These are phyloP conservation scores for Amphilophus citrinellus DNA, from an alignment of 2,113 vertebrate species.

Conservation along the genomic window DNA sequence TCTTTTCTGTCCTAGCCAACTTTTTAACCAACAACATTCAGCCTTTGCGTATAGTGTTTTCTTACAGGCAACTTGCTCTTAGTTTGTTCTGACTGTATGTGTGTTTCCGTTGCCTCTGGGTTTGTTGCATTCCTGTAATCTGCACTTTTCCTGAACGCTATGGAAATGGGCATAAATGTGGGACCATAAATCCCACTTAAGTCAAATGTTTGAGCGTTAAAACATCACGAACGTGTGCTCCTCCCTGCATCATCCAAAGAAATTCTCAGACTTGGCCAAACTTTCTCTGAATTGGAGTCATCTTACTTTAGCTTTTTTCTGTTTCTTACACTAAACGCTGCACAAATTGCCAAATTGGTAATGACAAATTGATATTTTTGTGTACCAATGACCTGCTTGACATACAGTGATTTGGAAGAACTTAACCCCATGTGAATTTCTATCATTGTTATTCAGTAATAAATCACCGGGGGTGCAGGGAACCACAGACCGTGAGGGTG, in stretches of 20 bases:
- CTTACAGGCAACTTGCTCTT: background rate
- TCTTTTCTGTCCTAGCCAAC: background rate
- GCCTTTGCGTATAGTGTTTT: background rate
- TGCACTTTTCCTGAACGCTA: background rate
- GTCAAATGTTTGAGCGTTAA: background rate
- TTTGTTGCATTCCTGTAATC: slow-evolving; percentile 1
- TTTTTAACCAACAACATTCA: background rate
- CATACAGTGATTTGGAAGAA: background rate
- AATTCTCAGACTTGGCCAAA: background rate
- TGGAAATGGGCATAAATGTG: background rate
- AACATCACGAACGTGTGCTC: background rate
- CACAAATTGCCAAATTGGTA: background rate
- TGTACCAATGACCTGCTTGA: background rate
- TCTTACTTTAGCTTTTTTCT: background rate
- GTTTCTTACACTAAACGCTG: background rate
- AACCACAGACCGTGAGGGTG: background rate
- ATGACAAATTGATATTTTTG: background rate
- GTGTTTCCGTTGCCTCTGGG: background rate
- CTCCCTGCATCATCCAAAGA: background rate
- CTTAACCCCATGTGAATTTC: background rate
- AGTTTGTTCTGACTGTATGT: background rate
- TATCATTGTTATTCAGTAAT: background rate
- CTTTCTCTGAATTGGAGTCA: background rate
- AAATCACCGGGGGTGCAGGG: background rate
- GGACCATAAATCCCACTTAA: background rate